A percentile compares a stretch with the other conserved stretches of the same genome.
Evolutionary conservation across 37 sponge, comb jelly and placozoan genomes (phyloP).

Genomic region (Oopsacas minuta): DNA sequence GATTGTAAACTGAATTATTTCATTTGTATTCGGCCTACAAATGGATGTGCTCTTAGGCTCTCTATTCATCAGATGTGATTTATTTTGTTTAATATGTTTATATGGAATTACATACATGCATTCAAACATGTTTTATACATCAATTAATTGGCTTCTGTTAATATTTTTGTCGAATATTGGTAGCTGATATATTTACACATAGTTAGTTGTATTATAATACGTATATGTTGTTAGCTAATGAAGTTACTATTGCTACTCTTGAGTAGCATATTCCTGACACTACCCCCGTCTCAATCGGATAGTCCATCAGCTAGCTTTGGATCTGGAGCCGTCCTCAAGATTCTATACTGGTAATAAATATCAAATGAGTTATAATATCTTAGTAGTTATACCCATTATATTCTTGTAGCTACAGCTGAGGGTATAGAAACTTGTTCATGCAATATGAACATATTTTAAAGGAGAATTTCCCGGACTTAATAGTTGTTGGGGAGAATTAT

Average conservation of each 20-base stretch:
- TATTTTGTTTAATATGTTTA: too few species aligned
- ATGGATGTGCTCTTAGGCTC: too few species aligned
- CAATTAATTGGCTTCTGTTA: too few species aligned
- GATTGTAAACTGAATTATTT: too few species aligned
- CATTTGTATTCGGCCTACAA: too few species aligned
- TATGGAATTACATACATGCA: too few species aligned
- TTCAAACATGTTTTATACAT: too few species aligned
- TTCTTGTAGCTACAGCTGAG: conserved; percentile 56
- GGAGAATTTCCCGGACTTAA: conserved; percentile 51
- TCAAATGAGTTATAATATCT: neutral
- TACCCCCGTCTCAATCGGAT: neutral
- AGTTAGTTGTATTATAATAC: too few species aligned
- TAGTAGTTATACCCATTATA: neutral
- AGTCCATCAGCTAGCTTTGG: neutral
- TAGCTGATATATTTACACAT: too few species aligned
- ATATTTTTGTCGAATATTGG: neutral
- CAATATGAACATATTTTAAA: conserved; percentile 49
- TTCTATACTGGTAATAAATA: conserved; percentile 18
- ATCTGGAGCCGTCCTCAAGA: neutral
- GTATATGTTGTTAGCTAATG: too few species aligned
- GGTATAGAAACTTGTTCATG: conserved; percentile 80
- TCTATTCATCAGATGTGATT: too few species aligned
- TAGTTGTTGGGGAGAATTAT: conserved; percentile 56
- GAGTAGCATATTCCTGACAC: neutral
- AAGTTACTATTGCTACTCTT: neutral